Evolutionary conservation across 2,888 invertebrate genomes (phyloP), one percentile per base, ranked within the genome.

Genomic region (Luperina nickerlii): DNA sequence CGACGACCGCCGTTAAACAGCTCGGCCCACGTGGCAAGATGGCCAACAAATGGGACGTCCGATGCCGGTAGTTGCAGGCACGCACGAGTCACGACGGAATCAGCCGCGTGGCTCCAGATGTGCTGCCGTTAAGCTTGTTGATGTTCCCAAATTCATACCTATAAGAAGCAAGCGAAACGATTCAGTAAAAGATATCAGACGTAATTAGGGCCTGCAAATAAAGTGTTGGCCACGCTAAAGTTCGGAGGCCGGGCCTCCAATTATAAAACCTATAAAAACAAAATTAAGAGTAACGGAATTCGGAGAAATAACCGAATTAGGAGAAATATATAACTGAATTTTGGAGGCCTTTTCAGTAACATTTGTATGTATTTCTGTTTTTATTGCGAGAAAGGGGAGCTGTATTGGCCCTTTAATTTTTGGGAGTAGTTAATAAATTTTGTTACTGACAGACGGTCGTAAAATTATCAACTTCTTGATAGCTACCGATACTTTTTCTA

Each of bases 241-340:
- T 87, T 83, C n/a, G 13, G 70, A 71, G 84, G 87, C 87, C 63
- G 54, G 57, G 42, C 66, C 54, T 65, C 45, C 76, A 83, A 87
- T 87, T 88, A 87, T 73, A 65, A 87, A 75, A 60, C 89, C 70
- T 32, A 80, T 87, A 78, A 88, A 87, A 87, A 57, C 69, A 68
- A 80, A 86, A 60, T 85, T 79, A 82, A 76, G n/a, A 45, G 62
- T 78, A 38, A 77, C 51, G 18, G 65, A 81, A 77, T 76, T 80
- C 18, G 42, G 70, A 70, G 70, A 65, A 79, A 74, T 84, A 68
- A 72, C 54, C 18, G 74, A 81, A 81, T 85, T 71, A 67, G 66
- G 38, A 71, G 38, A 75, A 74, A 48, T 48, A 71, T 73, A 32
- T 76, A 57, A 66, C n/a, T 15, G 65, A 67, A 71, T 81, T 79